Base-by-base conservation (phyloP, 2,797 vertebrate genomes). In the Anguilla megastoma region DNA sequence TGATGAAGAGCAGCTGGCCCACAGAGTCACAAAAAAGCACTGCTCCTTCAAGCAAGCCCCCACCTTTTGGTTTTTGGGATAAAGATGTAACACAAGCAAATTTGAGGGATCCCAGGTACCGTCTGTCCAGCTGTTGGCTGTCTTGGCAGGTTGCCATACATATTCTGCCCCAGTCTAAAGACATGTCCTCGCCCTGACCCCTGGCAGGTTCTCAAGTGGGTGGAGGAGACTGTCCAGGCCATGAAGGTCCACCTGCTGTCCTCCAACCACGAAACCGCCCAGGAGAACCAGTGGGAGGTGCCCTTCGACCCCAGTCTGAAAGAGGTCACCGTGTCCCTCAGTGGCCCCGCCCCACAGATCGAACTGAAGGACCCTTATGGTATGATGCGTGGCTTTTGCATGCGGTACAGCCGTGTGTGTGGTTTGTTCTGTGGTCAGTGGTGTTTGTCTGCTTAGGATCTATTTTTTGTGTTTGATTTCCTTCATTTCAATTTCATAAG, bases 231-330 rank as follows among this genome's bases (percentile, higher is more conserved):
- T 0, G 96, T 99, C 86, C 98, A 98, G 91, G 95, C 97, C 84
- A 96, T 98, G 95, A 99, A 98, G 93, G 98, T 99, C 89, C 97
- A 98, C 91, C 94, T 99, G 89, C 93, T 99, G 83, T 98, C 98
- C 76, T 97, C 96, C 0, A 97, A 99, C 92, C 98, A 98, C 0
- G 97, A 98, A 92, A 93, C 93, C 0, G 96, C 95, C 0, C 97
- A 97, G 84, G 96, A 98, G 87, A 96, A 97, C 90, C 95, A 89
- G 0, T 99, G 98, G 98, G 93, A 94, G 3, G 91, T 99, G 83
- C 97, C 97, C 89, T 97, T 99, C 50, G 98, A 99, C 93, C 94
- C 97, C 85, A 99, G 97, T 92, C 96, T 99, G 83, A 97, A 97
- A 93, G 98, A 99, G 91, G 97, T 99, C 93, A 99, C 98, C 0